Percentiles rank a stretch among this genome's conserved stretches.
phyloP scores from a whole-genome alignment of 2,797 vertebrate genomes.

The Channallabes apus region DNA sequence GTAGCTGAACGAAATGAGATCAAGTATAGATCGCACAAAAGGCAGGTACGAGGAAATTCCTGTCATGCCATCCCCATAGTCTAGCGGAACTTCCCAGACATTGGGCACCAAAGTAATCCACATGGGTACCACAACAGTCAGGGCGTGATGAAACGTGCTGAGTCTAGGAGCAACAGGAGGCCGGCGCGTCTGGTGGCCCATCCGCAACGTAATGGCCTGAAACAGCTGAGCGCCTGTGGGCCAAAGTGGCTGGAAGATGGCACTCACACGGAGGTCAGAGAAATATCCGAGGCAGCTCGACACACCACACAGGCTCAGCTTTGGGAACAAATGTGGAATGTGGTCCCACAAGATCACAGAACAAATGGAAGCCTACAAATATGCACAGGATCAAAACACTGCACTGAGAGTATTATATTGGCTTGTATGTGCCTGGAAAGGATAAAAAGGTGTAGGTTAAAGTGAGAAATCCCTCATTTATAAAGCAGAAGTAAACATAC shows the following conservation, averaged over 20 bases:
- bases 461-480: background rate
- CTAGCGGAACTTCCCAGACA: constrained; percentile 43
- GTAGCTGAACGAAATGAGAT: background rate
- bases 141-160: constrained; percentile 60
- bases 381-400: constrained; percentile 35
- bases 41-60: constrained; percentile 28
- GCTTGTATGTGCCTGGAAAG: background rate
- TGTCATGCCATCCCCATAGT: constrained; percentile 16
- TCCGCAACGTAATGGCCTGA: constrained; percentile 68
- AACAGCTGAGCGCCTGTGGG: constrained; percentile 77
- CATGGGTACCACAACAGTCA: constrained; percentile 56
- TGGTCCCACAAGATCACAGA: constrained; percentile 42
- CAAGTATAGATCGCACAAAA: constrained; percentile 8
- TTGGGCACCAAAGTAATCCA: constrained; percentile 48
- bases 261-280: constrained; percentile 61
- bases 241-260: constrained; percentile 66
- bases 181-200: constrained; percentile 56
- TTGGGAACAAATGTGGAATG: constrained; percentile 57
- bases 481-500: background rate
- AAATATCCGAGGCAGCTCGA: constrained; percentile 73
- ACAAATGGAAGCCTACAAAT: constrained; percentile 46
- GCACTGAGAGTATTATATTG: background rate
- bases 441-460: background rate
- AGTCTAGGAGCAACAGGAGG: constrained; percentile 52
- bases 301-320: constrained; percentile 64